phyloP scores from a whole-genome alignment of 1,140 invertebrate genomes.

The Choristoneura fumiferana region DNA sequence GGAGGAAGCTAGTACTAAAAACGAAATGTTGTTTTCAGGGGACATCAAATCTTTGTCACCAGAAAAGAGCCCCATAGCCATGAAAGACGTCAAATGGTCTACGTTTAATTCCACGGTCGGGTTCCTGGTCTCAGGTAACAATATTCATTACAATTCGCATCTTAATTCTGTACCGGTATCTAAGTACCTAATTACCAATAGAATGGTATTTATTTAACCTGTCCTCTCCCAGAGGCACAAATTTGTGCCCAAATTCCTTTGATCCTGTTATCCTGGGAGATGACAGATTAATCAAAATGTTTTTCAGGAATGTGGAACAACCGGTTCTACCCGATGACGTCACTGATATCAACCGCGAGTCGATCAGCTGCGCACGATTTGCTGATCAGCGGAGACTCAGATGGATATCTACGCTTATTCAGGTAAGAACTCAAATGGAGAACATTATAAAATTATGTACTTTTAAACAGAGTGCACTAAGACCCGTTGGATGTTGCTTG shows the following conservation, averaged over 20 bases:
- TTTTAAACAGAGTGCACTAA: too few species aligned
- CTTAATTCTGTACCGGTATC: too few species aligned
- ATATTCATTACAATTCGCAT: slow-evolving; percentile 12
- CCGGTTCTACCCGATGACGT: slow-evolving; percentile 89
- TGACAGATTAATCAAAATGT: background rate
- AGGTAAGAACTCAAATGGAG: slow-evolving; percentile 75
- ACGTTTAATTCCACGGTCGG: slow-evolving; percentile 91
- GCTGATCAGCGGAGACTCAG: slow-evolving; percentile 92
- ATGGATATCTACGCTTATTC: slow-evolving; percentile 94
- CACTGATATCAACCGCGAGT: slow-evolving; percentile 87
- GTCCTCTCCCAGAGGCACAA: too few species aligned
- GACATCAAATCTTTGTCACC: slow-evolving; percentile 90
- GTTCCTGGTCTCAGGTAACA: slow-evolving; percentile 89
- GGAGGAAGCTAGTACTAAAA: too few species aligned
- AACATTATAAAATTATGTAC: too few species aligned
- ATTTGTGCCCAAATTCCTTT: too few species aligned
- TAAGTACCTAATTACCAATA: too few species aligned
- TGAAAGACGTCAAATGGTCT: slow-evolving; percentile 94
- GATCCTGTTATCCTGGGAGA: too few species aligned
- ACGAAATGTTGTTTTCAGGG: slow-evolving; percentile 88
- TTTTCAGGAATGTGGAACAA: slow-evolving; percentile 91
- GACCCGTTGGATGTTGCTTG: too few species aligned
- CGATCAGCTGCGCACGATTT: slow-evolving; percentile 90
- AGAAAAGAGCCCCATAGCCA: slow-evolving; percentile 90
- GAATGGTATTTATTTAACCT: too few species aligned